These are phyloP conservation scores for Coracias cyanogaster DNA, from an alignment of 2,797 vertebrate genomes.

Conservation along the genomic window DNA sequence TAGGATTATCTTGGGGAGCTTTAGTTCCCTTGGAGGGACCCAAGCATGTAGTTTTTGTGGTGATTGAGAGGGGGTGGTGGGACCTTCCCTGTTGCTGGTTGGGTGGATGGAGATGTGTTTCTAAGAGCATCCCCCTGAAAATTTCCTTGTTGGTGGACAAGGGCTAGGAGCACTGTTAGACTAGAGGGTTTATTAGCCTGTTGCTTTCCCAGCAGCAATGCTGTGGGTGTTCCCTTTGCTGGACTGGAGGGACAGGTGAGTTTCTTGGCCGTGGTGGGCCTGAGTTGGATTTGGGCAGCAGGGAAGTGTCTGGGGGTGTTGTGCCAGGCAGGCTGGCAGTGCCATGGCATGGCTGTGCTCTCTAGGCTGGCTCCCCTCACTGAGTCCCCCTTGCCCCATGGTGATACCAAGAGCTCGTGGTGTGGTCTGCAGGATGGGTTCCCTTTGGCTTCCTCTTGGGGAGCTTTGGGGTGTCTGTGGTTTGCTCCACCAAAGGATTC, in stretches of 20 bases:
- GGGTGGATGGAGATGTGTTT: neutral
- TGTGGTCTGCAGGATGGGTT: neutral
- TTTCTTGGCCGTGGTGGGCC: neutral
- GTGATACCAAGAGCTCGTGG: fast-evolving
- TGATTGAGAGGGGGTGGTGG: neutral
- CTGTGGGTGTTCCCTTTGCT: neutral
- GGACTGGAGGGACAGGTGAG: neutral
- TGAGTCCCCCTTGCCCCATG: too few relatives aligned
- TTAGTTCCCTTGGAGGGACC: neutral
- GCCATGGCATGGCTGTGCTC: neutral
- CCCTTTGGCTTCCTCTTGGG: neutral
- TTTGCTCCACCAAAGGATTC: neutral
- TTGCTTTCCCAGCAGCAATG: neutral
- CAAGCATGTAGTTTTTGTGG: neutral
- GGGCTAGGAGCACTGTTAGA: neutral
- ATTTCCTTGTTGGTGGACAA: fast-evolving
- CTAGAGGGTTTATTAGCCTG: neutral
- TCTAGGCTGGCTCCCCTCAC: neutral
- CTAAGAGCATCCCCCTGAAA: neutral
- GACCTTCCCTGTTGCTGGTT: neutral
- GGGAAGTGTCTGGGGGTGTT: neutral
- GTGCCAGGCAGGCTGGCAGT: neutral
- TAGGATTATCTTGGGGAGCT: neutral
- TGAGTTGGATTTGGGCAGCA: neutral
- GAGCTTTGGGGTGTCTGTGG: neutral